phyloP scores from a whole-genome alignment of 2,888 invertebrate species.

The Harpagoxenus sublaevis region DNA sequence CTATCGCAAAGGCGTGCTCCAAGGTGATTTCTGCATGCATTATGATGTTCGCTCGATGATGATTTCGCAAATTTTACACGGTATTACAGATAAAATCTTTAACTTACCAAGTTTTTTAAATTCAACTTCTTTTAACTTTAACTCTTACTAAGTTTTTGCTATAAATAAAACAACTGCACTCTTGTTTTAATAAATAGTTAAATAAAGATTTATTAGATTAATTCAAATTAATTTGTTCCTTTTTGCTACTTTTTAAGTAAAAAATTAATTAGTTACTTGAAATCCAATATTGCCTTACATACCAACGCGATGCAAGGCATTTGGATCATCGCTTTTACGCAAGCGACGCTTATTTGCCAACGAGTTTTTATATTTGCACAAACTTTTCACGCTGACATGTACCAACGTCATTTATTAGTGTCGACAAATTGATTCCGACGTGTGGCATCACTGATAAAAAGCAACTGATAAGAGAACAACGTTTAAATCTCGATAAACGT shows the following conservation, averaged over 20 bases:
- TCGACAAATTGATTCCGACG: conserved; percentile 22
- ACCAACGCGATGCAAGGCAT: neutral
- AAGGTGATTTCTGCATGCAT: conserved; percentile 75
- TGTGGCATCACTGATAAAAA: conserved; percentile 23
- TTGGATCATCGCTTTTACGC: neutral
- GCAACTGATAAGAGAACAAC: conserved; percentile 18
- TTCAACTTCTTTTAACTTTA: no score
- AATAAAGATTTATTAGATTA: neutral
- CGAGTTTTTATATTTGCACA: neutral
- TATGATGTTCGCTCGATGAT: neutral
- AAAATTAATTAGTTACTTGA: neutral
- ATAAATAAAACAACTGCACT: neutral
- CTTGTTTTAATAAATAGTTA: neutral
- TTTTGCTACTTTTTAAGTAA: neutral
- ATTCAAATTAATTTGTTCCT: neutral
- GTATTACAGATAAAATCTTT: neutral
- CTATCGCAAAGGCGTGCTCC: conserved; percentile 83
- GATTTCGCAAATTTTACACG: neutral
- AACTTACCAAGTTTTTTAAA: no score
- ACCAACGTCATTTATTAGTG: neutral
- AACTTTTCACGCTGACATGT: conserved; percentile 1
- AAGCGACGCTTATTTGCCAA: neutral
- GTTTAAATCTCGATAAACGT: conserved; percentile 35
- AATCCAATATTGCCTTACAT: neutral
- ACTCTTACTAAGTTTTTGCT: neutral